These are phyloP conservation scores for Drosophila atripex DNA, from an alignment of 2,888 invertebrate genomes.

Conservation along the genomic window DNA sequence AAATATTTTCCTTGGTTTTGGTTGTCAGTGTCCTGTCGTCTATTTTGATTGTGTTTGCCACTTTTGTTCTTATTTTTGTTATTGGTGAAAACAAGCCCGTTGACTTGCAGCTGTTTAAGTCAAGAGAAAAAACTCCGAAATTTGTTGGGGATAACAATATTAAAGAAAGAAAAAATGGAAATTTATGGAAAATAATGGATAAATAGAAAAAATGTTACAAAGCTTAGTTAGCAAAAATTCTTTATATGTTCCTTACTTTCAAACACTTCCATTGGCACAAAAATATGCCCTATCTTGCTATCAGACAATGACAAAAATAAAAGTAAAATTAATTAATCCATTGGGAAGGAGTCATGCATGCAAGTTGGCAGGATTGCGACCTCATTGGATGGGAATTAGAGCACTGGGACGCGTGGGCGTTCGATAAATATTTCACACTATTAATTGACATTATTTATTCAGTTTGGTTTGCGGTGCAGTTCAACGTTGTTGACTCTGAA, in stretches of 20 bases:
- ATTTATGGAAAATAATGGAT: too few species aligned
- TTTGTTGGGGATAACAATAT: background rate
- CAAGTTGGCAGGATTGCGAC: background rate
- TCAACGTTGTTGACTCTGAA: constrained; percentile 17
- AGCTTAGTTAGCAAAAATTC: too few species aligned
- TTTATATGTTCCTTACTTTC: background rate
- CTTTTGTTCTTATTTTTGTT: background rate
- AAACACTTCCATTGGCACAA: constrained; percentile 35
- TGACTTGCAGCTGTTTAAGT: constrained; percentile 56
- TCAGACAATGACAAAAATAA: constrained; percentile 15
- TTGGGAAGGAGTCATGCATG: background rate
- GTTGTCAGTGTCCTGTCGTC: constrained; percentile 41
- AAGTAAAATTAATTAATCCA: constrained; percentile 30
- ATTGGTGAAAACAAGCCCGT: constrained; percentile 47
- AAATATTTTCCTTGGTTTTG: constrained; percentile 40
- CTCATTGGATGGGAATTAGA: constrained; percentile 29
- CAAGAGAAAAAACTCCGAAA: constrained; percentile 1
- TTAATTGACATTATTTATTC: constrained; percentile 65
- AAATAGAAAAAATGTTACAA: constrained; percentile 1
- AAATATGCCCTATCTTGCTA: constrained; percentile 50
- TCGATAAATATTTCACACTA: constrained; percentile 70
- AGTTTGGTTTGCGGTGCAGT: constrained; percentile 30
- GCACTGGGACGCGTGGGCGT: constrained; percentile 14
- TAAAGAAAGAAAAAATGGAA: background rate
- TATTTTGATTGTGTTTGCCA: constrained; percentile 45